Conservation (phyloP, 2,888 invertebrate species). For the Drosophila melanocephala region DNA sequence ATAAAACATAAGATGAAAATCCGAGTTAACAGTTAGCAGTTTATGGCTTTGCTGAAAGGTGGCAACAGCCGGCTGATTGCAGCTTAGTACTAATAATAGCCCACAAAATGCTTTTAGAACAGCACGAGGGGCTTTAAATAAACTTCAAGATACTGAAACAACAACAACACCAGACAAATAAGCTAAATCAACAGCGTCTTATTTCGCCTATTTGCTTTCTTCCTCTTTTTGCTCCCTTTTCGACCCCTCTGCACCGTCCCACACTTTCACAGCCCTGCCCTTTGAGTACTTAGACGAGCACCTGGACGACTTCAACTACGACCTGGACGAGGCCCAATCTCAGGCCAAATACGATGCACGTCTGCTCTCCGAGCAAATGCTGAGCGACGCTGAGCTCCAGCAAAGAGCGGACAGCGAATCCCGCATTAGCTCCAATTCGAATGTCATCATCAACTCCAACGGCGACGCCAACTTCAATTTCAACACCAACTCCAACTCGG, state of each 20-base stretch:
- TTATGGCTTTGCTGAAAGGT: conserved; percentile 46
- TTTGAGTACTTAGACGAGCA: conserved; percentile 84
- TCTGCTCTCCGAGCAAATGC: conserved; percentile 83
- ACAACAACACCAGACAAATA: conserved; percentile 13
- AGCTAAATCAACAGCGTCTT: conserved; percentile 60
- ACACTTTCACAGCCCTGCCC: conserved; percentile 65
- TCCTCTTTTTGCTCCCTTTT: background rate
- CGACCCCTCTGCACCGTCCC: background rate
- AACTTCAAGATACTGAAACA: conserved; percentile 18
- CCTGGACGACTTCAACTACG: conserved; percentile 83
- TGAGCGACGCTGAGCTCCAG: conserved; percentile 74
- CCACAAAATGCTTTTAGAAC: conserved; percentile 57
- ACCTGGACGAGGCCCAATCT: conserved; percentile 85
- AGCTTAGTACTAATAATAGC: conserved; percentile 52
- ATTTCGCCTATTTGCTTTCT: conserved; percentile 44
- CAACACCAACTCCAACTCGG: conserved; percentile 18
- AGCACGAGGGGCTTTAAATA: conserved; percentile 37
- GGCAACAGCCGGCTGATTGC: conserved; percentile 69
- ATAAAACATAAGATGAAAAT: background rate
- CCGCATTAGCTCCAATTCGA: conserved; percentile 27
- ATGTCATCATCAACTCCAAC: conserved; percentile 1
- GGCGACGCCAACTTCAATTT: background rate
- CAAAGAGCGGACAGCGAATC: conserved; percentile 50
- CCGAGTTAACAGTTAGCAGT: conserved; percentile 23
- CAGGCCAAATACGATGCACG: conserved; percentile 85